Evolutionary conservation across 2,113 vertebrate species (phyloP).

Genomic region (Tragelaphus buxtoni): DNA sequence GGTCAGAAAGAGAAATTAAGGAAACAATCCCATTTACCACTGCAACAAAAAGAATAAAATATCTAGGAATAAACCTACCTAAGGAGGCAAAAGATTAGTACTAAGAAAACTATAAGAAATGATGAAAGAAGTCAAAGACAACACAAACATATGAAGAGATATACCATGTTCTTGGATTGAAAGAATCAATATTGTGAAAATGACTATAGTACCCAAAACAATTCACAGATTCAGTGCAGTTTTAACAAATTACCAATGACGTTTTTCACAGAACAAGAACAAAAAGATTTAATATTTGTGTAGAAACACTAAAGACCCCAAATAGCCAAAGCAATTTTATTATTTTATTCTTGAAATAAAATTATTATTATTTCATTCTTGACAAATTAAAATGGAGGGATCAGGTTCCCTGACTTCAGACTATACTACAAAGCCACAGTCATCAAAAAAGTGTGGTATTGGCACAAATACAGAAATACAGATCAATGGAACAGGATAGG

Average conservation of each 20-base stretch:
- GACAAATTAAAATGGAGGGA: background rate
- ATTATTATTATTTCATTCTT: background rate
- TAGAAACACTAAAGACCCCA: background rate
- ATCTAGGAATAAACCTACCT: background rate
- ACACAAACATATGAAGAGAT: background rate
- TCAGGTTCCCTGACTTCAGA: background rate
- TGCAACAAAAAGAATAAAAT: background rate
- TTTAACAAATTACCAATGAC: background rate
- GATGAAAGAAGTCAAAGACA: background rate
- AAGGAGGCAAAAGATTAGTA: background rate
- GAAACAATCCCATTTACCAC: background rate
- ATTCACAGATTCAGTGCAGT: background rate
- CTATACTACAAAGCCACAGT: background rate
- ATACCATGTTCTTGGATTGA: background rate
- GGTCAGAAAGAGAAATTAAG: background rate
- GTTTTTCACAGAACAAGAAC: background rate
- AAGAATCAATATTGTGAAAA: background rate
- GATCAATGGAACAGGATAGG: background rate
- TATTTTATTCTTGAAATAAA: background rate
- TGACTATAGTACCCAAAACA: background rate
- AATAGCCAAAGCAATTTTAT: background rate
- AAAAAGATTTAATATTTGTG: background rate
- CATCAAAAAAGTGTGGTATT: background rate
- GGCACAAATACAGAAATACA: background rate
- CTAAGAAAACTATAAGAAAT: background rate